Evolutionary conservation across 2,113 vertebrate species (phyloP).

Genomic region (Drymodes brunneopygia): DNA sequence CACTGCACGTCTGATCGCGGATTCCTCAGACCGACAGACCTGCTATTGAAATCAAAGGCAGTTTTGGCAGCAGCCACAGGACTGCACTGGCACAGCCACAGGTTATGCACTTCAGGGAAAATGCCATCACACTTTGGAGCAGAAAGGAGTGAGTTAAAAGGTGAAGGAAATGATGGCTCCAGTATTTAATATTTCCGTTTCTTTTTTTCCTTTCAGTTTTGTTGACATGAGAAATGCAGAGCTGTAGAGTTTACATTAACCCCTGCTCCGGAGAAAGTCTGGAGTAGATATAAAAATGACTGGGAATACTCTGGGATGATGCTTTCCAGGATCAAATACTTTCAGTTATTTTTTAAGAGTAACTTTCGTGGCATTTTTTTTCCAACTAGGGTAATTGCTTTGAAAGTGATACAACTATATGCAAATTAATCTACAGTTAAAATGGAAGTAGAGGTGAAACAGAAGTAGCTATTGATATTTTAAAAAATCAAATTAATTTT

Average conservation of each 20-base stretch:
- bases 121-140: not conserved
- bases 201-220: not conserved
- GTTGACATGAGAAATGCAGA: not conserved
- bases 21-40: not conserved
- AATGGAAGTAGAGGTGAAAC: not conserved
- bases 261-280: not conserved
- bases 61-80: not conserved
- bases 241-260: not conserved
- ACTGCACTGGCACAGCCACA: not conserved
- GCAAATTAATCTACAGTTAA: not conserved
- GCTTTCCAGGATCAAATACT: not conserved
- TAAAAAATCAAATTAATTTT: not conserved
- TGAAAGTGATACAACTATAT: not conserved
- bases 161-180: not conserved
- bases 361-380: not conserved
- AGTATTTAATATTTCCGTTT: not conserved
- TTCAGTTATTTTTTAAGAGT: not conserved
- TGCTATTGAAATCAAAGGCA: conserved; percentile 2
- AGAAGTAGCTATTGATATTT: not conserved
- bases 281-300: not conserved
- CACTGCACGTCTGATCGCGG: not conserved
- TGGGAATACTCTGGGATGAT: not conserved
- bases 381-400: not conserved
- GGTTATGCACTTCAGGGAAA: not conserved
- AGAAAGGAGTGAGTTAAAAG: not conserved